Conservation (phyloP, 2,797 vertebrate genomes). For the Siniperca undulata region DNA sequence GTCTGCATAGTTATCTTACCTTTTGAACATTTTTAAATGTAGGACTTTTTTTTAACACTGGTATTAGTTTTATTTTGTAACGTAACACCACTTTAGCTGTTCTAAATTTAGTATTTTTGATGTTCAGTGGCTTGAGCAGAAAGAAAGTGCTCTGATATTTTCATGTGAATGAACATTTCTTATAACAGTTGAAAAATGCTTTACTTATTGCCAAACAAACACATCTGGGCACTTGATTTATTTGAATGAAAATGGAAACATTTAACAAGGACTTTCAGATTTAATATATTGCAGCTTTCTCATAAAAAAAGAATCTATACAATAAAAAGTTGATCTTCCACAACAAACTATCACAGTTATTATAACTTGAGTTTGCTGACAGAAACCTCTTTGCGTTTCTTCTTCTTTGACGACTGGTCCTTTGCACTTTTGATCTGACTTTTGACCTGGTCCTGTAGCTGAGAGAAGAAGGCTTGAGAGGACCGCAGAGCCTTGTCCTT, state of each 20-base stretch:
- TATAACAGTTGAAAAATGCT: slow-evolving; percentile 4
- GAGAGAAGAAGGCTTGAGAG: slow-evolving; percentile 96
- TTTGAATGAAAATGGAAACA: slow-evolving; percentile 54
- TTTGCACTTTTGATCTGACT: slow-evolving; percentile 92
- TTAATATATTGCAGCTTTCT: slow-evolving; percentile 49
- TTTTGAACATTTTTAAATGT: neutral
- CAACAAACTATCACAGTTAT: slow-evolving; percentile 45
- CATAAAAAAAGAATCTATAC: slow-evolving; percentile 75
- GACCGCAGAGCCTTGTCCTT: slow-evolving; percentile 95
- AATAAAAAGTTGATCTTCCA: slow-evolving; percentile 50
- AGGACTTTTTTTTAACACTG: no score
- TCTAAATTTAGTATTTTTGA: neutral
- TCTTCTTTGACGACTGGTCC: slow-evolving; percentile 86
- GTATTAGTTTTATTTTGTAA: no score
- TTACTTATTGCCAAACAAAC: slow-evolving; percentile 4
- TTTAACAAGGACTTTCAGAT: slow-evolving; percentile 50
- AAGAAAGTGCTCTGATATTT: neutral
- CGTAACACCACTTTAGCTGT: neutral
- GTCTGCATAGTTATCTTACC: neutral
- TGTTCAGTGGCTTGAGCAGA: neutral
- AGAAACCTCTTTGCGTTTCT: slow-evolving; percentile 89
- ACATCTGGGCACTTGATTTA: slow-evolving; percentile 12
- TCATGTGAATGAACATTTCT: slow-evolving; percentile 1
- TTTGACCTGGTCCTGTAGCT: slow-evolving; percentile 97
- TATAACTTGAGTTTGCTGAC: slow-evolving; percentile 94